Evolutionary conservation across 1,140 invertebrate species (phyloP), one percentile per base, ranked within the genome.

Genomic region (Bombus vancouverensis): DNA sequence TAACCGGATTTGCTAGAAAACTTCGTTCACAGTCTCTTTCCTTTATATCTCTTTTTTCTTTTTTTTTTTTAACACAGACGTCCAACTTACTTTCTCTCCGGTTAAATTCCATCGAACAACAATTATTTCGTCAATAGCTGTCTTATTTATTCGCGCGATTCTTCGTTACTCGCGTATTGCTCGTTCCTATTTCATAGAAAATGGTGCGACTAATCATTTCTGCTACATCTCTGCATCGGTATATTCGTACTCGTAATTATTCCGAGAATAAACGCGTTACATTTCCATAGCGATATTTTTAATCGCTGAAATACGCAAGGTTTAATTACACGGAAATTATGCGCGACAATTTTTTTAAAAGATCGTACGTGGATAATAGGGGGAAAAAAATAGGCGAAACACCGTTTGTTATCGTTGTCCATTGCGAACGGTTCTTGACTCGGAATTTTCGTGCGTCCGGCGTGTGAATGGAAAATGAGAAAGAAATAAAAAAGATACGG

Each of bases 391-490:
- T 12, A 28, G 2, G 9, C 28, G 37, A 10, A 39, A 39, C 57
- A 28, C 22, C 18, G 2, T 22, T 22, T 22, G 37, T 72, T 39
- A 47, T 71, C 32, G 32, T 71, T 37, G 37, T 42, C 39, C 39
- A 9, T 39, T 13, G 2, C 25, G 68, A 37, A 9, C 53, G 15
- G 42, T 12, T 62, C 68, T 3, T 28, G 59, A n/a, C 42, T 44
- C 62, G 47, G 62, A 65, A 86, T 86, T 89, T 66, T 87, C 85
- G 78, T 81, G 84, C 72, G 79, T 75, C 72, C 75, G 72, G 53
- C 81, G 71, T 22, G 37, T 39, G 68, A 79, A 39, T 57, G 71
- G 76, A 76, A 79, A 78, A 28, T 28, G 39, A 65, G 73, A 37
- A 68, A 76, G 62, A 83, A 79, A 85, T 80, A 82, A 82, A 71